A percentile compares a stretch with the other conserved stretches of the same genome.
These are phyloP conservation scores for Hydrochoerus hydrochaeris DNA, from an alignment of 2,113 vertebrate species.

Conservation along the genomic window DNA sequence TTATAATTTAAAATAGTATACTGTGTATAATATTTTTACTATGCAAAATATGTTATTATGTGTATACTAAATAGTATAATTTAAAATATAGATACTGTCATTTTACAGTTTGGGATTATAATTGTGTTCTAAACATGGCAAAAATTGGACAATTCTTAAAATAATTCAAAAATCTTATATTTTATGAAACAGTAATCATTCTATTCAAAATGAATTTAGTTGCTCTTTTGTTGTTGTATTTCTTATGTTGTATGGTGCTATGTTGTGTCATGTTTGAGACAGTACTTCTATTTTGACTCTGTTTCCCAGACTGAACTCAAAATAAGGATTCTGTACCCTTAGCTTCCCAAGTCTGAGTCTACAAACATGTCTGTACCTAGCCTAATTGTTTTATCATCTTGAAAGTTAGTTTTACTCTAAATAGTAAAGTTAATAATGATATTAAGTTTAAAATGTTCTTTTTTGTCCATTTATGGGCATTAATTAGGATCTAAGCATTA, in stretches of 20 bases:
- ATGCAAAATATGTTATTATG: too few species aligned
- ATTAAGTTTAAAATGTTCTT: not conserved
- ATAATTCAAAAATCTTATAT: not conserved
- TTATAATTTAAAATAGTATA: not conserved
- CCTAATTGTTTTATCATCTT: not conserved
- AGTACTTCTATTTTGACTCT: not conserved
- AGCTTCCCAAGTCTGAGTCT: not conserved
- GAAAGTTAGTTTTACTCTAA: not conserved
- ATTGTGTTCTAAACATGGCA: not conserved
- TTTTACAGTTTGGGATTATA: not conserved
- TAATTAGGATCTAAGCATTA: not conserved
- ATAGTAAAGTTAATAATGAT: not conserved
- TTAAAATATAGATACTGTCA: not conserved
- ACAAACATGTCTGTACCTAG: not conserved
- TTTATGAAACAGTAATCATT: not conserved
- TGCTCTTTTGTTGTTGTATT: not conserved
- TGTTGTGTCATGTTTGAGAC: not conserved
- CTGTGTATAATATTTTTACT: too few species aligned
- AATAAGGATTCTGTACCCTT: not conserved
- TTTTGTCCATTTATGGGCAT: not conserved
- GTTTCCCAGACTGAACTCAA: too few species aligned
- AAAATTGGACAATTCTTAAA: not conserved
- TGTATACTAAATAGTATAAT: too few species aligned
- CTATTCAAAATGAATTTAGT: not conserved
- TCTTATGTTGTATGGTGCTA: not conserved